A percentile compares a stretch with the other conserved stretches of the same genome.
Conservation (phyloP, 2,113 vertebrate species). For the Cricetomys ansorgei region DNA sequence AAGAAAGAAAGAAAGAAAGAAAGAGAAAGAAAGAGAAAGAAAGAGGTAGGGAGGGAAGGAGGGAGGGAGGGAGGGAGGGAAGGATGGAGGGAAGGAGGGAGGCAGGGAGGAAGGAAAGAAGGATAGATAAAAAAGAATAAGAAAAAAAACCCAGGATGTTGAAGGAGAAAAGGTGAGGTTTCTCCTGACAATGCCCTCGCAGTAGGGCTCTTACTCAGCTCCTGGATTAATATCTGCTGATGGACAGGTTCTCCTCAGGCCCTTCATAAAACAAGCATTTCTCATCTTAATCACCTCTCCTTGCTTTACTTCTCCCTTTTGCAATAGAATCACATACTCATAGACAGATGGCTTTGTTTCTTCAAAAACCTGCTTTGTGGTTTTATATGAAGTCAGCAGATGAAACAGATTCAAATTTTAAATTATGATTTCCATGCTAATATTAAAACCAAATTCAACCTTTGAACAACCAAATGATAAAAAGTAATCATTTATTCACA, state of each 20-base stretch:
- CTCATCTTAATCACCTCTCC: background rate
- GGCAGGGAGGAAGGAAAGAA: too few relatives aligned
- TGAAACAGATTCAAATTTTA: background rate
- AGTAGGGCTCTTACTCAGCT: background rate
- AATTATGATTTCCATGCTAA: constrained; percentile 34
- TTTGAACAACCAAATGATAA: constrained; percentile 28
- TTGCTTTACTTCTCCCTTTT: background rate
- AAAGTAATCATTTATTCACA: background rate
- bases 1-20: too few relatives aligned
- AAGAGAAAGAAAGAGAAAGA: too few relatives aligned
- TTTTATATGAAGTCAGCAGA: constrained; percentile 30
- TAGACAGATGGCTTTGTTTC: background rate
- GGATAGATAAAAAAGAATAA: background rate
- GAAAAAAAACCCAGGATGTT: too few relatives aligned
- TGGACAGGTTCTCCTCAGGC: background rate
- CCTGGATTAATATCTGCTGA: background rate
- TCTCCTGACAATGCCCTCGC: background rate
- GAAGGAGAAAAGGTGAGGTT: background rate
- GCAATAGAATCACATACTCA: background rate
- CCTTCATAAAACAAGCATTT: background rate
- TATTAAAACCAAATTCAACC: constrained; percentile 25
- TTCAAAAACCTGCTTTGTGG: background rate
- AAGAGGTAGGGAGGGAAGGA: too few relatives aligned
- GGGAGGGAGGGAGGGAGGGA: too few relatives aligned
- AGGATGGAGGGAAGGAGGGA: background rate